Percentiles rank a stretch among this genome's conserved stretches.
Evolutionary conservation across 2,888 invertebrate species (phyloP).

Genomic region (Liposcelis brunnea): DNA sequence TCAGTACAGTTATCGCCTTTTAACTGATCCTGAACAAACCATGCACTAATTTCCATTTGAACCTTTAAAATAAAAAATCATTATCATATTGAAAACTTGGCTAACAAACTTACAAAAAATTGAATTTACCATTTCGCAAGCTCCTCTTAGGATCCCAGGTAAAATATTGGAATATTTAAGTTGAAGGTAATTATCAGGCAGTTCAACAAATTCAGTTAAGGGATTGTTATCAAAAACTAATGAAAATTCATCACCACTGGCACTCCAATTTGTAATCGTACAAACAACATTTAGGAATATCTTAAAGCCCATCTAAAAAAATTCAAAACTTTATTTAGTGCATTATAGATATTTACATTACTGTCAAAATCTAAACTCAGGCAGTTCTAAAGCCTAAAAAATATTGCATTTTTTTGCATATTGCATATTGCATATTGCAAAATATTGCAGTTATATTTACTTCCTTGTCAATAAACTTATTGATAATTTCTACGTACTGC

Average conservation of each 20-base stretch:
- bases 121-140: slow-evolving; percentile 78
- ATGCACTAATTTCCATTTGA: slow-evolving; percentile 85
- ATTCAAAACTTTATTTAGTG: too few species aligned
- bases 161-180: slow-evolving; percentile 86
- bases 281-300: slow-evolving; percentile 85
- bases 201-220: slow-evolving; percentile 89
- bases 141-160: slow-evolving; percentile 81
- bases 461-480: not conserved
- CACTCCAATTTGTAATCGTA: slow-evolving; percentile 85
- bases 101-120: not conserved
- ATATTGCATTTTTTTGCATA: not conserved
- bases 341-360: too few species aligned
- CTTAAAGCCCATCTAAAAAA: slow-evolving; percentile 40
- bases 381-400: too few species aligned
- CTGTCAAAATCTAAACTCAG: too few species aligned
- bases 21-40: slow-evolving; percentile 88
- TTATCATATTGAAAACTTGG: not conserved
- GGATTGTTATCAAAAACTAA: slow-evolving; percentile 90
- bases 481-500: slow-evolving; percentile 19
- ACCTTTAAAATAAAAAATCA: slow-evolving; percentile 25
- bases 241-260: slow-evolving; percentile 91
- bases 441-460: not conserved
- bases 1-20: slow-evolving; percentile 91
- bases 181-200: slow-evolving; percentile 66
- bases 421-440: not conserved